Conservation (phyloP, 2,113 vertebrate species). For the Perca fluviatilis region DNA sequence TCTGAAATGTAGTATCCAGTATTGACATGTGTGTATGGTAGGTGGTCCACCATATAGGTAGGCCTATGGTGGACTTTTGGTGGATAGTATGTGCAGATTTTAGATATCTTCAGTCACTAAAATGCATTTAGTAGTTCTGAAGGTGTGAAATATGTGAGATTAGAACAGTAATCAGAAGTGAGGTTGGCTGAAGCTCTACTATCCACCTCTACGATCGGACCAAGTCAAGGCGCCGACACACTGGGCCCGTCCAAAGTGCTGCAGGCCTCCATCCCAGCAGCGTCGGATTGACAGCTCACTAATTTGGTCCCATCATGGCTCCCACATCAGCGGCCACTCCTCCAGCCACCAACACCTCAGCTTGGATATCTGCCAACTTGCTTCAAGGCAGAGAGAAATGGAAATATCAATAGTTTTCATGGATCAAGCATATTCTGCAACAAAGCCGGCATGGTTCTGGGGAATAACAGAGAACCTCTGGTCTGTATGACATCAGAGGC, state of each 20-base stretch:
- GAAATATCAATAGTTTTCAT: not conserved
- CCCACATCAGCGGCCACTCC: not conserved
- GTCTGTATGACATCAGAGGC: not conserved
- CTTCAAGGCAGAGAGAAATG: not conserved
- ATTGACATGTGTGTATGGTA: too few relatives aligned
- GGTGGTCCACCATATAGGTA: too few relatives aligned
- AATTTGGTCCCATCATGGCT: not conserved
- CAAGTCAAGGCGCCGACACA: too few relatives aligned
- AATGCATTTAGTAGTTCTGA: too few relatives aligned
- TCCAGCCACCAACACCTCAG: not conserved
- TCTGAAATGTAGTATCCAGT: too few relatives aligned
- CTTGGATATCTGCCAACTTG: not conserved
- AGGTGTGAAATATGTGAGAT: too few relatives aligned
- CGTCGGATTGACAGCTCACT: not conserved
- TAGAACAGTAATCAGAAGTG: too few relatives aligned
- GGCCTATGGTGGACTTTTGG: too few relatives aligned
- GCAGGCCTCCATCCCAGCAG: not conserved
- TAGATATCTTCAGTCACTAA: too few relatives aligned
- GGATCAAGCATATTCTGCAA: not conserved
- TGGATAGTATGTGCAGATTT: too few relatives aligned
- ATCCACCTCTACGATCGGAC: too few relatives aligned
- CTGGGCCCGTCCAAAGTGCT: not conserved
- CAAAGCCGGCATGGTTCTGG: not conserved
- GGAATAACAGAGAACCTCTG: not conserved
- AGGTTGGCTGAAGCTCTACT: too few relatives aligned